phyloP scores from a whole-genome alignment of 2,113 vertebrate genomes.

The Bufo gargarizans region DNA sequence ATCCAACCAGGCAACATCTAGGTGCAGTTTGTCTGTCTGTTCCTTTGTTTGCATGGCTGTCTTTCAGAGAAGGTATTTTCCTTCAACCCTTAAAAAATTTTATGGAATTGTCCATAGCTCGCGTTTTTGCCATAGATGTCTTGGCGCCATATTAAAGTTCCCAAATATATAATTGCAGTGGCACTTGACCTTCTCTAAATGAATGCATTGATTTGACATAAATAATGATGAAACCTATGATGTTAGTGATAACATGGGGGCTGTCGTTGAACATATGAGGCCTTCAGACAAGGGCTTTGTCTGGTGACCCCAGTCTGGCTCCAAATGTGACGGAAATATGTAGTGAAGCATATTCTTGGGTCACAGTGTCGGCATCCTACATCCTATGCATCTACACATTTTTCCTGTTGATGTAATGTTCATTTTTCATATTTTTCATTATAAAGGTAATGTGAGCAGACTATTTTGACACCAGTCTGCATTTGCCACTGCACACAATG shows the following conservation, averaged over 20 bases:
- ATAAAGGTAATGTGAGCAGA: background rate
- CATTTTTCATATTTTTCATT: background rate
- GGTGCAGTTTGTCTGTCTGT: background rate
- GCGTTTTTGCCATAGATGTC: background rate
- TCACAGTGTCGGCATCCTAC: background rate
- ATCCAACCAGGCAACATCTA: background rate
- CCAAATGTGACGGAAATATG: background rate
- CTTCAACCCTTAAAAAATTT: background rate
- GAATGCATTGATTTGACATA: background rate
- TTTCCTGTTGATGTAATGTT: background rate
- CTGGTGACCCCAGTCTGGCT: background rate
- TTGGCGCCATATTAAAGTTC: background rate
- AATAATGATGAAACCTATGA: background rate
- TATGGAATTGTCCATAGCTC: background rate
- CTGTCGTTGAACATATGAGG: background rate
- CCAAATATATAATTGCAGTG: background rate
- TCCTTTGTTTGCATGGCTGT: background rate
- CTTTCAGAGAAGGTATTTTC: background rate
- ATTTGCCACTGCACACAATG: background rate
- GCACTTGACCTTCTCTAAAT: background rate
- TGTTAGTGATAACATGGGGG: background rate
- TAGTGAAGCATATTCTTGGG: background rate
- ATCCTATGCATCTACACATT: background rate
- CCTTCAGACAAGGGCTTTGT: background rate
- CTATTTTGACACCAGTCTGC: background rate